A percentile compares a stretch with the other conserved stretches of the same genome.
phyloP scores from a whole-genome alignment of 2,113 vertebrate species.

The Lamprologus callipterus region DNA sequence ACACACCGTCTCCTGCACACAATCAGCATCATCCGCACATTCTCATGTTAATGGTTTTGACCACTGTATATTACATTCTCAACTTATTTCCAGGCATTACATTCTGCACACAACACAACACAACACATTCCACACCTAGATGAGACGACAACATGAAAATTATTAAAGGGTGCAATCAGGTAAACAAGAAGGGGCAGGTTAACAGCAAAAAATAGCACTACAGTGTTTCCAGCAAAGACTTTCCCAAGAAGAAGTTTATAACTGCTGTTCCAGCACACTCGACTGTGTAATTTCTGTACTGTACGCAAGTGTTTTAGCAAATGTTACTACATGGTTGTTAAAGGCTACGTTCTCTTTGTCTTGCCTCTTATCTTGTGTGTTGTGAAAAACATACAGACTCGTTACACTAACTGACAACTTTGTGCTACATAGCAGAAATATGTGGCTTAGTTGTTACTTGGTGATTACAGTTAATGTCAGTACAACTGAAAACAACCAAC shows the following conservation, averaged over 20 bases:
- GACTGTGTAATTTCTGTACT: not conserved
- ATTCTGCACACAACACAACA: not conserved
- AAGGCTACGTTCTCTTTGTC: not conserved
- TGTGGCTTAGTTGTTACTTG: fast-evolving
- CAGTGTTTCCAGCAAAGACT: not conserved
- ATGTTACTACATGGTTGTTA: not conserved
- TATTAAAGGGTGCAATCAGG: constrained; percentile 74
- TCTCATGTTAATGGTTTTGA: not conserved
- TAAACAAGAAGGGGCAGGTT: not conserved
- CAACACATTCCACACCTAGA: constrained; percentile 21
- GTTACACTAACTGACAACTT: not conserved
- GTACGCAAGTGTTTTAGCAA: not conserved
- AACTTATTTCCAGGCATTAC: not conserved
- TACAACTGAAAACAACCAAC: not conserved
- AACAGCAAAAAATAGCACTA: not conserved
- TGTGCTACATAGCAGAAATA: not conserved
- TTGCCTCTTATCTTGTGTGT: not conserved
- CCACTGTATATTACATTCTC: not conserved
- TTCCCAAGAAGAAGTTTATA: not conserved
- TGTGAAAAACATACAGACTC: not conserved
- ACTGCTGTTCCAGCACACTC: fast-evolving
- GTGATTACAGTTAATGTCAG: not conserved
- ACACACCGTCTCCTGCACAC: not conserved
- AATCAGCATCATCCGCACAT: not conserved
- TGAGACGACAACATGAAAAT: constrained; percentile 23